Percentiles rank a stretch among this genome's conserved stretches.
phyloP scores from a whole-genome alignment of 1,140 invertebrate species.

The Papilio aristodemus region DNA sequence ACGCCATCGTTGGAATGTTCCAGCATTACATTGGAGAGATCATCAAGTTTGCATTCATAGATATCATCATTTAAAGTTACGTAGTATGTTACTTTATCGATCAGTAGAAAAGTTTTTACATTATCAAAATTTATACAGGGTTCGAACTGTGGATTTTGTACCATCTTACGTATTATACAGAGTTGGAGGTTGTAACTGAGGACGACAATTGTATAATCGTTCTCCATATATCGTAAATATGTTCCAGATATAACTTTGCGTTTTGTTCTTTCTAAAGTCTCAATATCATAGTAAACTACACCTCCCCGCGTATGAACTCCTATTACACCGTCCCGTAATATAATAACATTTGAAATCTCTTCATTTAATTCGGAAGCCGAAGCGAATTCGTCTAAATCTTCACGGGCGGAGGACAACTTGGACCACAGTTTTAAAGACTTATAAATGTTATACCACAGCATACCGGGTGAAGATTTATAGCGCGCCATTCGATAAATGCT shows the following conservation, averaged over 20 bases:
- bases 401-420: constrained; percentile 42
- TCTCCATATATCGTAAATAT: constrained; percentile 54
- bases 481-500: constrained; percentile 41
- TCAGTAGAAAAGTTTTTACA: constrained; percentile 52
- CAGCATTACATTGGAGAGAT: constrained; percentile 35
- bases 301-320: constrained; percentile 50
- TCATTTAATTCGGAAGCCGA: constrained; percentile 44
- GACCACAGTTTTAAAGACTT: constrained; percentile 56
- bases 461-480: constrained; percentile 40
- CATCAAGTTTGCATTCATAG: constrained; percentile 41
- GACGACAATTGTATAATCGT: constrained; percentile 46
- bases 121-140: constrained; percentile 42
- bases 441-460: constrained; percentile 54
- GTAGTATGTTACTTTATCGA: constrained; percentile 48
- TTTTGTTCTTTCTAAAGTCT: constrained; percentile 43
- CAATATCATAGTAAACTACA: constrained; percentile 55
- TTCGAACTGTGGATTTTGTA: constrained; percentile 29
- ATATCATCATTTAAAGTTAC: constrained; percentile 54
- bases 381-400: constrained; percentile 53
- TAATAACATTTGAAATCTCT: constrained; percentile 50
- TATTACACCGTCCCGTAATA: constrained; percentile 49
- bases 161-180: constrained; percentile 43
- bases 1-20: constrained; percentile 42
- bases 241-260: constrained; percentile 42
- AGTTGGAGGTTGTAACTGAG: constrained; percentile 46